phyloP scores from a whole-genome alignment of 2,113 vertebrate genomes.

The Pogonocichla stellata region DNA sequence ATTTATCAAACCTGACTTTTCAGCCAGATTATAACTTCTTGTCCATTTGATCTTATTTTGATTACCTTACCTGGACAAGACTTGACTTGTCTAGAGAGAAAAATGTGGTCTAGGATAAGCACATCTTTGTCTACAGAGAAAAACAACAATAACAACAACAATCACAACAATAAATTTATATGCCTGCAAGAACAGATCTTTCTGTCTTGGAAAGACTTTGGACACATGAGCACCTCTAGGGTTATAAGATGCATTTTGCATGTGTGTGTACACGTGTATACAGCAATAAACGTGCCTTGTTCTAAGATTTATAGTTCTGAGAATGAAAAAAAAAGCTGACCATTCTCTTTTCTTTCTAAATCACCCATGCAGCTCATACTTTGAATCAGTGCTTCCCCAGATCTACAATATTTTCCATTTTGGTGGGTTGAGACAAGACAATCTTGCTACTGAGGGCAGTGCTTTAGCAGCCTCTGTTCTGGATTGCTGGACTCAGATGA shows the following conservation, averaged over 20 bases:
- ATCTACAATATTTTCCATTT: not conserved
- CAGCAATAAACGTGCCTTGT: not conserved
- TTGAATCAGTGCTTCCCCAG: not conserved
- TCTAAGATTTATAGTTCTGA: not conserved
- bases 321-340: not conserved
- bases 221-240: not conserved
- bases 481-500: not conserved
- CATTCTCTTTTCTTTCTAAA: not conserved
- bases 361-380: not conserved
- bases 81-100: not conserved
- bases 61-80: not conserved
- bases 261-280: not conserved
- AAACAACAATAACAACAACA: not conserved
- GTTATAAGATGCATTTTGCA: rapidly evolving
- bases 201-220: not conserved
- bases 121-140: not conserved
- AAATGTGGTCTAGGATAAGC: not conserved
- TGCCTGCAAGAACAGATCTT: not conserved
- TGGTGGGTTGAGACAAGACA: not conserved
- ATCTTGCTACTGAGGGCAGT: not conserved
- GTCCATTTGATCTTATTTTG: not conserved
- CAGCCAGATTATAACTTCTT: not conserved
- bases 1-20: not conserved
- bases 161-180: not conserved
- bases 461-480: not conserved